Base-by-base conservation (phyloP, 2,888 invertebrate species). In the Pollenia griseotomentosa region DNA sequence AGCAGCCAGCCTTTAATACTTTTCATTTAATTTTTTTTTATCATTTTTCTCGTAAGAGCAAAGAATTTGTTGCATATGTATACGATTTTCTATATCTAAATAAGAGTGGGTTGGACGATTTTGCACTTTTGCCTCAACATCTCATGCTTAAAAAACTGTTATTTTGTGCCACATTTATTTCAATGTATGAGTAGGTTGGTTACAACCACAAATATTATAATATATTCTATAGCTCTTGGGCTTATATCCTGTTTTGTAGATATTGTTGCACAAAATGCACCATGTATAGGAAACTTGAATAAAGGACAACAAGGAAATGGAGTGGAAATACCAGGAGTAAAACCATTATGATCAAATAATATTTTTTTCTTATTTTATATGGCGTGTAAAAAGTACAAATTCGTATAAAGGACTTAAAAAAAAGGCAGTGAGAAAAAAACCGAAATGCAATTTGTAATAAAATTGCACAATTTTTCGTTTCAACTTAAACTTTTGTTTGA, bases 191-290 rank as follows among this genome's bases (percentile, higher is more conserved):
- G 61, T 53, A 19, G 40, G 16, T 73, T 81, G 63, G 57, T 55
- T 55, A 68, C 61, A 81, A 74, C 75, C 80, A 33, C 71, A 63
- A 74, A 80, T 79, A 83, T 51, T 70, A 59, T 84, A 84, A 87
- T 84, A 78, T 68, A 82, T 78, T 87, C 74, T 65, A 70, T 70
- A 70, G 84, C 87, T 78, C 53, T 68, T 70, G 81, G 84, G 77
- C 74, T 81, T 87, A 84, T 57, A 87, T 78, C 57, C 73, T 51
- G 66, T 77, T 77, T 71, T 33, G 11, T 68, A 40, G 57, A 53
- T 70, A 19, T 65, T 80, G n/a, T 68, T 65, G 59, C 74, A 74
- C 55, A 77, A 51, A 12, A 71, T 55, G 77, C 71, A 42, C 12
- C 55, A 46, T 68, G 33, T 71, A 71, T 78, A 59, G 55, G 61